These are phyloP conservation scores for Rhadinocentrus ornatus DNA, from an alignment of 2,797 vertebrate species.

Conservation along the genomic window DNA sequence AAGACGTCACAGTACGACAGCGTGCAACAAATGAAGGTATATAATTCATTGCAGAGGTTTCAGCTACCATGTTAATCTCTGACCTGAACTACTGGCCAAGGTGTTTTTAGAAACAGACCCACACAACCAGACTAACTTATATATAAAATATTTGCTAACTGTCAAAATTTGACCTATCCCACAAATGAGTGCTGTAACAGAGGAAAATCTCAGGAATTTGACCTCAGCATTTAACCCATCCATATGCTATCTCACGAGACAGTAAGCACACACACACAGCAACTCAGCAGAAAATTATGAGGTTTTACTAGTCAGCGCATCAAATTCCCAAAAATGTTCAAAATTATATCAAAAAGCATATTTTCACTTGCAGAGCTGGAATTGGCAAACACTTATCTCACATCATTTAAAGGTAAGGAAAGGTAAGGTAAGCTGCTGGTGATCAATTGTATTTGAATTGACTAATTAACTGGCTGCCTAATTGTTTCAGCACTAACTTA, in stretches of 20 bases:
- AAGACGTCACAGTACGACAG: slow-evolving; percentile 14
- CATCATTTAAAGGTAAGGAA: neutral
- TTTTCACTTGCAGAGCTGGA: neutral
- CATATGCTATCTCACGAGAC: neutral
- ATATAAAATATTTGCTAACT: neutral
- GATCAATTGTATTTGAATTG: neutral
- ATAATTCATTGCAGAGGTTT: slow-evolving; percentile 5
- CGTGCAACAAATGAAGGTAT: slow-evolving; percentile 21
- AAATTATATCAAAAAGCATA: neutral
- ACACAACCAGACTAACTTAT: neutral
- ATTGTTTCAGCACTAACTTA: slow-evolving; percentile 7
- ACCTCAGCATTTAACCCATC: slow-evolving; percentile 8
- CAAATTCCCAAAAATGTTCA: neutral
- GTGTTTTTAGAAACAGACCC: neutral
- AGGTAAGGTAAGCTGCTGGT: too few relatives aligned
- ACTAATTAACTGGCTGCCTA: neutral
- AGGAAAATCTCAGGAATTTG: slow-evolving; percentile 9
- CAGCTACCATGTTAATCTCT: neutral
- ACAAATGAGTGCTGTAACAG: neutral
- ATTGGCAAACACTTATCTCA: neutral
- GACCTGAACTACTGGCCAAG: neutral
- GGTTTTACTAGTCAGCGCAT: neutral
- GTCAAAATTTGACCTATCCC: slow-evolving; percentile 3
- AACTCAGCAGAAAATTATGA: neutral
- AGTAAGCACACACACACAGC: neutral